Evolutionary conservation across 2,113 vertebrate genomes (phyloP).

Genomic region (Chelonoidis abingdonii): DNA sequence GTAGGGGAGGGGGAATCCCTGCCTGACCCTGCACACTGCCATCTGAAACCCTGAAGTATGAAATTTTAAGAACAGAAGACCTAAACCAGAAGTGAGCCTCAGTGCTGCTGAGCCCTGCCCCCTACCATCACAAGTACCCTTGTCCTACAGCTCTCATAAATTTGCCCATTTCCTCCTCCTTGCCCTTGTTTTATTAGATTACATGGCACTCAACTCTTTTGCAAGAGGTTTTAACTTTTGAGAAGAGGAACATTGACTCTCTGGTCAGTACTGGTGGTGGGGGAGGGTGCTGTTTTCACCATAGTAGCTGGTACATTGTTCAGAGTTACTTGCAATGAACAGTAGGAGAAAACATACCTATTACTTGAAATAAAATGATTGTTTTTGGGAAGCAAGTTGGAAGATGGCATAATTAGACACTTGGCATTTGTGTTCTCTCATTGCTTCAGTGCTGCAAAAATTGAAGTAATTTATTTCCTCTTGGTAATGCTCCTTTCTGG

Average conservation of each 20-base stretch:
- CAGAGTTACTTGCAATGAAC: slow-evolving; percentile 59
- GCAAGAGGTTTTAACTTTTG: slow-evolving; percentile 33
- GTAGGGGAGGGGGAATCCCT: too few species aligned
- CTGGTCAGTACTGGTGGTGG: not conserved
- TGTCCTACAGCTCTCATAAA: not conserved
- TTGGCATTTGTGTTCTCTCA: slow-evolving; percentile 81
- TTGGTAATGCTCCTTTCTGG: slow-evolving; percentile 80
- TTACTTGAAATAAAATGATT: slow-evolving; percentile 69
- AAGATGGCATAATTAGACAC: slow-evolving; percentile 78
- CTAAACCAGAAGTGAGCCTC: not conserved
- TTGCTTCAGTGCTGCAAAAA: slow-evolving; percentile 63
- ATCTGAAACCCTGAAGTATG: not conserved
- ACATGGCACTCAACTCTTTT: slow-evolving; percentile 23
- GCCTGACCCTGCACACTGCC: too few species aligned
- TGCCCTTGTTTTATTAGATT: slow-evolving; percentile 2
- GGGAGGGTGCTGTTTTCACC: slow-evolving; percentile 24
- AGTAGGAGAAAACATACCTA: slow-evolving; percentile 53
- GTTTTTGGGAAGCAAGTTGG: slow-evolving; percentile 76
- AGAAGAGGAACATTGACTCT: not conserved
- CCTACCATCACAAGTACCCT: not conserved
- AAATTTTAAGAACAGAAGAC: not conserved
- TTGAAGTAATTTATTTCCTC: slow-evolving; percentile 84
- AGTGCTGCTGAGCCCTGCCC: too few species aligned
- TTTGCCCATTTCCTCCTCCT: slow-evolving; percentile 46
- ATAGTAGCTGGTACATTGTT: not conserved